These are phyloP conservation scores for Epirrhoe alternata DNA, from an alignment of 2,888 invertebrate species.

Conservation along the genomic window DNA sequence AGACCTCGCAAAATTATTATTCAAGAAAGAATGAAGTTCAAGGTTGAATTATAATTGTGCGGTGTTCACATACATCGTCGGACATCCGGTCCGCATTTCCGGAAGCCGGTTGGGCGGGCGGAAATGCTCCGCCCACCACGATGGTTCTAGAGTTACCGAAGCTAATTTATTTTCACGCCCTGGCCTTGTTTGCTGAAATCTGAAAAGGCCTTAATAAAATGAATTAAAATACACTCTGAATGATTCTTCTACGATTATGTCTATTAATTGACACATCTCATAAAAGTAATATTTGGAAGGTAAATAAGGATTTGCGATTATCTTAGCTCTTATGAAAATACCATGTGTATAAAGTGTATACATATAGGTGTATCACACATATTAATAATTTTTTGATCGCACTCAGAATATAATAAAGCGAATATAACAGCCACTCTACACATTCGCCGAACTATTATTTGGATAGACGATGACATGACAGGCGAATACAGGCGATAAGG, in stretches of 20 bases:
- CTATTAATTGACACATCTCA: no score
- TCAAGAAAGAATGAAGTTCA: slow-evolving; percentile 51
- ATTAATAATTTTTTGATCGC: slow-evolving; percentile 9
- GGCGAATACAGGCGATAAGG: no score
- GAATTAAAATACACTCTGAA: no score
- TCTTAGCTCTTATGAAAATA: no score
- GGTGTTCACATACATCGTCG: slow-evolving; percentile 60
- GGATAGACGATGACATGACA: no score
- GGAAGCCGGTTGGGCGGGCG: slow-evolving; percentile 53
- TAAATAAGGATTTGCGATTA: no score
- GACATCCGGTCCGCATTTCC: slow-evolving; percentile 72
- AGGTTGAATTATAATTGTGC: slow-evolving; percentile 56
- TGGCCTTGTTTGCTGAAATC: slow-evolving; percentile 21
- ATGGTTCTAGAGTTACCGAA: slow-evolving; percentile 50
- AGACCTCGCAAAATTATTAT: slow-evolving; percentile 16
- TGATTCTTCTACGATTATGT: no score
- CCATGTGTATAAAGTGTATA: background rate
- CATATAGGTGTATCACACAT: background rate
- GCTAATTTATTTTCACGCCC: slow-evolving; percentile 46
- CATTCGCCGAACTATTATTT: no score
- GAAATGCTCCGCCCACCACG: slow-evolving; percentile 44
- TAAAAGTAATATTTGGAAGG: no score
- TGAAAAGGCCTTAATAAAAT: slow-evolving; percentile 18
- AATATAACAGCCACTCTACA: no score
- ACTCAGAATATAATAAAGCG: background rate